Percentiles rank a stretch among this genome's conserved stretches.
These are phyloP conservation scores for Ceratosolen solmsi DNA, from an alignment of 1,140 invertebrate genomes.

Conservation along the genomic window DNA sequence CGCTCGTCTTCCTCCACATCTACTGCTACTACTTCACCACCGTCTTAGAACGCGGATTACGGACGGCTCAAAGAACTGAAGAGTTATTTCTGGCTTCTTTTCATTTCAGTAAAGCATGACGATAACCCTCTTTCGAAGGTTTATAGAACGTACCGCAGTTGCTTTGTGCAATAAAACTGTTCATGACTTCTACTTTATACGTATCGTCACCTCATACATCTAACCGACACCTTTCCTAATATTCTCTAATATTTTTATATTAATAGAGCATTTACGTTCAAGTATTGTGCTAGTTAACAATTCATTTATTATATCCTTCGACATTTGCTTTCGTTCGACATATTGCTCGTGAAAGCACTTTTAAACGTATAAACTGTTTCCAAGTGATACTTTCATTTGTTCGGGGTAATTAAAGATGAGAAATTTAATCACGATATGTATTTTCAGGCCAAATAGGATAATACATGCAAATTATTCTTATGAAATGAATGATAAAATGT, in stretches of 20 bases:
- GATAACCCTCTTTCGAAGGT: not conserved
- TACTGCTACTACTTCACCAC: not conserved
- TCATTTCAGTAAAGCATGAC: slow-evolving; percentile 1
- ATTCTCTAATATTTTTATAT: not conserved
- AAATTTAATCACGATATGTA: no score
- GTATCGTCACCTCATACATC: not conserved
- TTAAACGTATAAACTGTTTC: no score
- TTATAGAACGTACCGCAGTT: not conserved
- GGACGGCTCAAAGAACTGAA: slow-evolving; percentile 2
- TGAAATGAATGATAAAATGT: no score
- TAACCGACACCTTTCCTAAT: not conserved
- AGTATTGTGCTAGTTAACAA: not conserved
- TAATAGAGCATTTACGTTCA: no score
- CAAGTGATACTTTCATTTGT: no score
- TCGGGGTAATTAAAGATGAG: no score
- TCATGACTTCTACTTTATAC: slow-evolving; percentile 1
- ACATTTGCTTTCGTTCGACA: no score
- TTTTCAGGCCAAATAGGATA: no score
- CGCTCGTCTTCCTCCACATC: not conserved
- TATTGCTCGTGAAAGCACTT: no score
- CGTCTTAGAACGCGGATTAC: not conserved
- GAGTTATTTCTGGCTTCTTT: slow-evolving; percentile 24
- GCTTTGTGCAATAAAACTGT: slow-evolving; percentile 20
- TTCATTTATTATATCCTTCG: not conserved
- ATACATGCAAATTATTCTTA: no score